Evolutionary conservation across 2,797 vertebrate species (phyloP), one percentile per base, ranked within the genome.

Genomic region (Buceros bicornis): DNA sequence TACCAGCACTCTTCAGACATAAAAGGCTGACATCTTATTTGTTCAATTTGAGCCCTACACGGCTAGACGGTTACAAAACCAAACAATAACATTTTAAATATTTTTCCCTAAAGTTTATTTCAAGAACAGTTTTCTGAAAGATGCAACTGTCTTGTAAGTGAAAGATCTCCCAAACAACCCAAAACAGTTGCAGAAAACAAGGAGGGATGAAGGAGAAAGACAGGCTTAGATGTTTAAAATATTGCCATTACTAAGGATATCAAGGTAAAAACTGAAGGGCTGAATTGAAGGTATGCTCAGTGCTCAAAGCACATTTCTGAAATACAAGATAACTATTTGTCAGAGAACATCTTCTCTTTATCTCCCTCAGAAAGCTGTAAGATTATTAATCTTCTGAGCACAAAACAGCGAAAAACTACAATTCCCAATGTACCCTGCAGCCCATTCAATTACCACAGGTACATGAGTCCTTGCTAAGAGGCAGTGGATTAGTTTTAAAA

Each of bases 351-450:
- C 84, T 91, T 89, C 69, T 82, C 89, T 96, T 93, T 80, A 89
- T 89, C 94, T 91, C 83, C 79, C 96, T 96, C 80, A 50, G 93
- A 97, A 90, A 69, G 66, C 67, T 96, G 60, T 35, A 79, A 96
- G 83, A 95, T 97, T 96, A 97, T 95, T 97, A 95, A 97, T 97
- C 97, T 97, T 96, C 80, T 66, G 83, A 97, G 97, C 79, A 96
- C 91, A 96, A 94, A 96, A 77, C 80, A 89, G 58, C 77, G 74
- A 71, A 94, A 94, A 97, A 98, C 97, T 98, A 98, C 96, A 97
- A 93, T 95, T 98, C 97, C 97, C 96, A 3, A 90, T 65, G 76
- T 96, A 95, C 93, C 96, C 96, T 81, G 90, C 93, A 95, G 97
- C 90, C 94, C 87, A 93, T 94, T 96, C 95, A 96, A 97, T 95